Percentiles rank a stretch among this genome's conserved stretches.
These are phyloP conservation scores for Blastobasis lacticolella DNA, from an alignment of 2,888 invertebrate species.

Conservation along the genomic window DNA sequence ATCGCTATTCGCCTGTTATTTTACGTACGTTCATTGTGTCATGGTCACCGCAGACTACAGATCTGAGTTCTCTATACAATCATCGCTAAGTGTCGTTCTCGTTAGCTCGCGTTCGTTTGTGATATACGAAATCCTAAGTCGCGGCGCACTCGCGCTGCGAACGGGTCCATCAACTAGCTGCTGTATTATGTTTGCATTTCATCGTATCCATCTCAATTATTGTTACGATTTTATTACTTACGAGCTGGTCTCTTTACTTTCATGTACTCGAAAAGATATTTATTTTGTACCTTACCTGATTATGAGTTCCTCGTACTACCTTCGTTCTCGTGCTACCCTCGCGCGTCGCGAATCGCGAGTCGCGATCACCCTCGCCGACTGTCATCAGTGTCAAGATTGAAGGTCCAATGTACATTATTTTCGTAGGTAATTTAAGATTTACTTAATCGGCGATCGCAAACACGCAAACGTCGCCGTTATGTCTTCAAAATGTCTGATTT, in stretches of 20 bases:
- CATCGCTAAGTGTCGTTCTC: no score
- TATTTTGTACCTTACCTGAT: constrained; percentile 28
- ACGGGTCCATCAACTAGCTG: constrained; percentile 11
- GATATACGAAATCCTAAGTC: no score
- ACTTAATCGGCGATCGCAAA: constrained; percentile 38
- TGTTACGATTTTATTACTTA: constrained; percentile 40
- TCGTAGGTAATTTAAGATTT: constrained; percentile 59
- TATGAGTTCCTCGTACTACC: constrained; percentile 41
- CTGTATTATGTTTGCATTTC: constrained; percentile 64
- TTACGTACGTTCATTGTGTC: neutral
- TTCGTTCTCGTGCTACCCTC: constrained; percentile 27
- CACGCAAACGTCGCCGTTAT: constrained; percentile 30
- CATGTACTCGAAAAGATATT: constrained; percentile 67
- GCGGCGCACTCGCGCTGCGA: no score
- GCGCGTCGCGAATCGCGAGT: constrained; percentile 21
- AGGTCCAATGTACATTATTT: constrained; percentile 63
- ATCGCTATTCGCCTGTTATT: no score
- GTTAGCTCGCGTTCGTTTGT: no score
- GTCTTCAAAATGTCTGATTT: constrained; percentile 50
- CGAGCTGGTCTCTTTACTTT: constrained; percentile 68
- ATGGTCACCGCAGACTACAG: neutral
- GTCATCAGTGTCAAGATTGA: constrained; percentile 47
- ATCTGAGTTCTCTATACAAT: constrained; percentile 4
- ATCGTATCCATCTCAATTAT: constrained; percentile 43
- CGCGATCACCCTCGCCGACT: constrained; percentile 34